Conservation (phyloP, 1,140 invertebrate genomes). For the Drosophila funebris region DNA sequence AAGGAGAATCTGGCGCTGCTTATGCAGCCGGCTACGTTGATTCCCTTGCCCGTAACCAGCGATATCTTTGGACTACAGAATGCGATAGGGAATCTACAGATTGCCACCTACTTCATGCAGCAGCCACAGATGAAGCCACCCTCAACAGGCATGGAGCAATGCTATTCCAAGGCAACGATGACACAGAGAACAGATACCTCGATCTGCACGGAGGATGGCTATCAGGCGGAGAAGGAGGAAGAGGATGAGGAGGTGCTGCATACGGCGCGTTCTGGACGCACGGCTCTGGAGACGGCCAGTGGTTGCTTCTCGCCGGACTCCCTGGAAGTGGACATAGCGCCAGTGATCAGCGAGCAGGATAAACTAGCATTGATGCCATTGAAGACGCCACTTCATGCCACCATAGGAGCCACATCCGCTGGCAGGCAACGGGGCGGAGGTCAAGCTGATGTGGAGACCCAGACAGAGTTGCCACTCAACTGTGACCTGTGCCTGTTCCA, state of each 20-base stretch:
- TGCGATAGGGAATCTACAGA: slow-evolving; percentile 78
- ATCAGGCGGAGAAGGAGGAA: slow-evolving; percentile 69
- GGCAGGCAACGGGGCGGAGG: background rate
- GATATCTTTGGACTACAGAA: slow-evolving; percentile 80
- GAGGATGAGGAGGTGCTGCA: slow-evolving; percentile 32
- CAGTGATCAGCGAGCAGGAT: slow-evolving; percentile 12
- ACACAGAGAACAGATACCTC: slow-evolving; percentile 74
- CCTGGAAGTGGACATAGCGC: slow-evolving; percentile 48
- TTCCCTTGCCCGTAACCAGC: slow-evolving; percentile 76
- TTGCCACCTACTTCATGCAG: slow-evolving; percentile 78
- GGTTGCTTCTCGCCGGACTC: slow-evolving; percentile 68
- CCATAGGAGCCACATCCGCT: background rate
- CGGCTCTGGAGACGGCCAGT: slow-evolving; percentile 45
- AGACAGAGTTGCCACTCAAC: slow-evolving; percentile 76
- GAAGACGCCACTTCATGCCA: slow-evolving; percentile 20
- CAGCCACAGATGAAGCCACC: slow-evolving; percentile 54
- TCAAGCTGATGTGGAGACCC: slow-evolving; percentile 72
- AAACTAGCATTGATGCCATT: slow-evolving; percentile 71
- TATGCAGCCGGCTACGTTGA: slow-evolving; percentile 83
- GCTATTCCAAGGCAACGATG: slow-evolving; percentile 62
- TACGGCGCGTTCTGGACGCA: slow-evolving; percentile 25
- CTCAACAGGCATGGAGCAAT: slow-evolving; percentile 25
- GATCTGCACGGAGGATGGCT: slow-evolving; percentile 74
- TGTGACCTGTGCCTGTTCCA: slow-evolving; percentile 79
- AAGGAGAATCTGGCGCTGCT: slow-evolving; percentile 81